phyloP scores from a whole-genome alignment of 35 echinoderm and acorn worm species.

The Nesometra sesokonis region DNA sequence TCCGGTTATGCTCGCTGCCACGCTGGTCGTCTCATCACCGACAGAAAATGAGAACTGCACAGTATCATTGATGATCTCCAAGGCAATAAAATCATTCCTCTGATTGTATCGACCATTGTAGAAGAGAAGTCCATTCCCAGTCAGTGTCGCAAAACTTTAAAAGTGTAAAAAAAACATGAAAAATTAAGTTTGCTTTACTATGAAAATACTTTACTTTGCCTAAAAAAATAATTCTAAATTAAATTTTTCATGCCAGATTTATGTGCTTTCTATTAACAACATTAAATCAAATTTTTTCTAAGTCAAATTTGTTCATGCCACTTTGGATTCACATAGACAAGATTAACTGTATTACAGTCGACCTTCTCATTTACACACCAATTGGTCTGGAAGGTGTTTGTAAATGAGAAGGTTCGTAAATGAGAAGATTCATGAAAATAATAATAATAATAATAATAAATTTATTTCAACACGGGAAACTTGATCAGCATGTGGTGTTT shows the following conservation, averaged over 20 bases:
- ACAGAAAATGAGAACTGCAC: slow-evolving; percentile 89
- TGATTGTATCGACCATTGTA: slow-evolving; percentile 98
- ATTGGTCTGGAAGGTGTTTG: too few relatives aligned
- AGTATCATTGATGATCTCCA: slow-evolving; percentile 75
- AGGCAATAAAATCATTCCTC: slow-evolving; percentile 90
- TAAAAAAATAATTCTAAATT: too few relatives aligned
- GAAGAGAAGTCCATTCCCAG: slow-evolving; percentile 89
- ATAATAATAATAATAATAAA: too few relatives aligned
- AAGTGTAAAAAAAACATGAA: not conserved
- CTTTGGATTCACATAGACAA: too few relatives aligned
- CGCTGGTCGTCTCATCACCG: slow-evolving; percentile 53
- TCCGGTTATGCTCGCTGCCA: slow-evolving; percentile 57
- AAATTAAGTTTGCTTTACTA: not conserved
- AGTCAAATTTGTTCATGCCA: too few relatives aligned
- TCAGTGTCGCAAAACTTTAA: slow-evolving; percentile 85
- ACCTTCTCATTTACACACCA: too few relatives aligned
- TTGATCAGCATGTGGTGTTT: too few relatives aligned
- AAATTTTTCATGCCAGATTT: too few relatives aligned
- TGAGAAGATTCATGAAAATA: too few relatives aligned
- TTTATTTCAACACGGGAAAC: too few relatives aligned
- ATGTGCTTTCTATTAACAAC: not conserved
- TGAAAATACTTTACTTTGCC: not conserved
- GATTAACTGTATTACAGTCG: too few relatives aligned
- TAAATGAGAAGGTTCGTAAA: too few relatives aligned
- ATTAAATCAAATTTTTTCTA: not conserved